These are phyloP conservation scores for Gobio gobio DNA, from an alignment of 2,113 vertebrate species.

Conservation along the genomic window DNA sequence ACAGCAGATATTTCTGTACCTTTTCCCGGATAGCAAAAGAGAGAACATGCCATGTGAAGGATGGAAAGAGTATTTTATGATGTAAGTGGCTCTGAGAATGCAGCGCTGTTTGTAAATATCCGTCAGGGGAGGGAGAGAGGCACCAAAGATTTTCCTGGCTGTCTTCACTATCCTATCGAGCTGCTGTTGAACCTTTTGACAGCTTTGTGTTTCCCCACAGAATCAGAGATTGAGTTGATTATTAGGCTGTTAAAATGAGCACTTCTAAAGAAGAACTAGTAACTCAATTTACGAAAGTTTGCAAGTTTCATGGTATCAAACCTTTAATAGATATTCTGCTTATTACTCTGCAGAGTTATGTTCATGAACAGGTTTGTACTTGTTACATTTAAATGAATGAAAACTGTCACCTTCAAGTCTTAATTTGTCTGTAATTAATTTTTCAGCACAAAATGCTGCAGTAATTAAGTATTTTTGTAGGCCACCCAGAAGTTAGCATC, in stretches of 20 bases:
- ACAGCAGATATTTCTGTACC: too few relatives aligned
- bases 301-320: not conserved
- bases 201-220: not conserved
- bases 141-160: too few relatives aligned
- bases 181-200: not conserved
- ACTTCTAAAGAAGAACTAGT: not conserved
- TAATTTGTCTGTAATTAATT: not conserved
- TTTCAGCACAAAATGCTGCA: not conserved
- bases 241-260: not conserved
- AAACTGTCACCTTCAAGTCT: not conserved
- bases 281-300: not conserved
- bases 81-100: too few relatives aligned
- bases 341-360: not conserved
- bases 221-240: not conserved
- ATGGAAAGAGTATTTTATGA: too few relatives aligned
- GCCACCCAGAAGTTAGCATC: not conserved
- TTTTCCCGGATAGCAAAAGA: too few relatives aligned
- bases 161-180: too few relatives aligned
- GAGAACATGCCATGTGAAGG: too few relatives aligned
- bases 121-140: too few relatives aligned
- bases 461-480: not conserved
- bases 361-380: not conserved
- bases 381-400: not conserved
- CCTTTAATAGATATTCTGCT: not conserved
- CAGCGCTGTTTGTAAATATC: too few relatives aligned